phyloP scores from a whole-genome alignment of 2,888 invertebrate genomes.

The Pyralis farinalis region DNA sequence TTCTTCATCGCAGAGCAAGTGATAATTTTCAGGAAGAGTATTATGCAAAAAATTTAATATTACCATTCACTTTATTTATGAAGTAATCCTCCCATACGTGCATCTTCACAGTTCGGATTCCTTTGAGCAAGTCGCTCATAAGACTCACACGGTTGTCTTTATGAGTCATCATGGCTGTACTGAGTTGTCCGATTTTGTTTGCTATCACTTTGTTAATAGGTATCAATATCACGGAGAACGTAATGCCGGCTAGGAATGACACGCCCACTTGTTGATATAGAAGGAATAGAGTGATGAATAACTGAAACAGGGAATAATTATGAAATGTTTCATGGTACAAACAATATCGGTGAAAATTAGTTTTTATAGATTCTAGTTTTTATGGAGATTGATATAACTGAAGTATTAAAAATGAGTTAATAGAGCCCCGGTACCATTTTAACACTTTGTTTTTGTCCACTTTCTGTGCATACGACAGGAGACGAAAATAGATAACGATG shows the following conservation, averaged over 20 bases:
- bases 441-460: no score
- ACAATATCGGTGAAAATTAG: no score
- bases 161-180: conserved; percentile 92
- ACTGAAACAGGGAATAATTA: conserved; percentile 78
- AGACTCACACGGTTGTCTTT: conserved; percentile 95
- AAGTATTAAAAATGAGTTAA: no score
- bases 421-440: no score
- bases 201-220: conserved; percentile 96
- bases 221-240: conserved; percentile 92
- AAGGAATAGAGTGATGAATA: conserved; percentile 89
- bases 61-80: conserved; percentile 84
- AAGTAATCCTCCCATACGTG: conserved; percentile 97
- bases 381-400: no score
- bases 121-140: conserved; percentile 92
- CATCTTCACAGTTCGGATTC: conserved; percentile 94
- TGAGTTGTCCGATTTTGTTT: conserved; percentile 91
- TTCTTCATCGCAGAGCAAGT: no score
- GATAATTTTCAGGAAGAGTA: no score
- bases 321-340: no score
- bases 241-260: conserved; percentile 94
- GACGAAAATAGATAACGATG: no score
- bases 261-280: conserved; percentile 94
- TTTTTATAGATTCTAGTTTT: no score
- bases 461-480: no score
- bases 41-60: conserved; percentile 17